Conservation (phyloP, 2,888 invertebrate species). For the Lampropteryx suffumata region DNA sequence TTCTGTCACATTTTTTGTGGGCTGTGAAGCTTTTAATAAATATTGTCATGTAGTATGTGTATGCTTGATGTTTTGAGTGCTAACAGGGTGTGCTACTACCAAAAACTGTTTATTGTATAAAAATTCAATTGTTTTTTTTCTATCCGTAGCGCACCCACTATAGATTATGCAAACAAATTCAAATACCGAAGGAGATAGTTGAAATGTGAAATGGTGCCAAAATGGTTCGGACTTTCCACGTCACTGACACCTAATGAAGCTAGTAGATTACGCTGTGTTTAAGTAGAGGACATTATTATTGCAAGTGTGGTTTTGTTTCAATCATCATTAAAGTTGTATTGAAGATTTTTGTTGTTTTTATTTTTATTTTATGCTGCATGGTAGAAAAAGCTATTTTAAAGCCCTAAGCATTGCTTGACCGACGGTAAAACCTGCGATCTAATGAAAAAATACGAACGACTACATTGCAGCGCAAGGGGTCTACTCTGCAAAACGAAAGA, state of each 20-base stretch:
- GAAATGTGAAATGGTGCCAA: constrained; percentile 29
- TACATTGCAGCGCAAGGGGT: too few species aligned
- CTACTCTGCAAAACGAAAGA: too few species aligned
- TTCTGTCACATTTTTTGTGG: constrained; percentile 20
- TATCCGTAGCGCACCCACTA: constrained; percentile 76
- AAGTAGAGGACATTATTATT: constrained; percentile 40
- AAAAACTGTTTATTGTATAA: constrained; percentile 12
- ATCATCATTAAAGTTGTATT: constrained; percentile 74
- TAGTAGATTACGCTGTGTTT: constrained; percentile 63
- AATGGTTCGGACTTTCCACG: constrained; percentile 42
- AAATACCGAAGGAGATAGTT: constrained; percentile 73
- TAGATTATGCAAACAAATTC: constrained; percentile 77
- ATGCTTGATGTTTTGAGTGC: constrained; percentile 25
- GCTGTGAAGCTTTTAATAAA: constrained; percentile 31
- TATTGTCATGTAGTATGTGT: constrained; percentile 27
- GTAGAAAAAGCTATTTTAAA: constrained; percentile 45
- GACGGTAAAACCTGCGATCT: too few species aligned
- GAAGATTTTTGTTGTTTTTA: constrained; percentile 66
- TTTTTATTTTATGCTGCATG: constrained; percentile 68
- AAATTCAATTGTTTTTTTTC: constrained; percentile 47
- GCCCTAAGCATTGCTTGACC: too few species aligned
- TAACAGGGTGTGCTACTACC: constrained; percentile 68
- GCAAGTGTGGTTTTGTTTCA: constrained; percentile 65
- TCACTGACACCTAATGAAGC: constrained; percentile 34
- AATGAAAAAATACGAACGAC: too few species aligned